Evolutionary conservation across 2,888 invertebrate genomes (phyloP), one percentile per base, ranked within the genome.

Genomic region (Thereva nobilitata): DNA sequence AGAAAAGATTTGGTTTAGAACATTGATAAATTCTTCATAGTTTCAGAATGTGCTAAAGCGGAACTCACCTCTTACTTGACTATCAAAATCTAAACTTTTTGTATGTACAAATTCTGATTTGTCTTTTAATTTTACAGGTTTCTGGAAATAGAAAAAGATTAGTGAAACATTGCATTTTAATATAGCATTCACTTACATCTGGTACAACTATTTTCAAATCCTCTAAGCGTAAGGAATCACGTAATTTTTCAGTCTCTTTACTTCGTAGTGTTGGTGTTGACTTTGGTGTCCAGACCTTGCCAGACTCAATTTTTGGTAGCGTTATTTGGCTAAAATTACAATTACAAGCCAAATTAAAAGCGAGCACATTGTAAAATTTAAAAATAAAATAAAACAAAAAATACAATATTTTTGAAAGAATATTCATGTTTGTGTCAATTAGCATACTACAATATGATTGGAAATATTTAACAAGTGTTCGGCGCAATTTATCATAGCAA

Each of bases 31-130:
- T 23, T 23, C 23, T 23, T 2, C 23, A 23, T 23, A 23, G 23
- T 23, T 1, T 23, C 23, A 23, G 23, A 23, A 23, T 23, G 23
- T 23, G 23, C 23, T 23, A 44, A 57, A 45, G 3, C 34, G n/a
- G n/a, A 9, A 50, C 73, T 73, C 71, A 75, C 75, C 74, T 75
- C 73, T 75, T 70, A 72, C 67, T 73, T 73, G 74, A 70, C 72
- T 72, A 71, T 74, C 74, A 69, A 75, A 75, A 72, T 75, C 75
- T 72, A 75, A 73, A 68, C 75, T 75, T 73, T 75, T 75, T 42
- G 75, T 75, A 72, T 75, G 75, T 71, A 73, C 73, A 72, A 75
- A 75, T 72, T 75, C 75, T 69, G 74, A 72, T 73, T 75, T 75
- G 70, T 73, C 72, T 70, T 73, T 74, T 68, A 71, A 68, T 70